Base-by-base conservation (phyloP, 1,140 invertebrate species). In the Chironomus tepperi region DNA sequence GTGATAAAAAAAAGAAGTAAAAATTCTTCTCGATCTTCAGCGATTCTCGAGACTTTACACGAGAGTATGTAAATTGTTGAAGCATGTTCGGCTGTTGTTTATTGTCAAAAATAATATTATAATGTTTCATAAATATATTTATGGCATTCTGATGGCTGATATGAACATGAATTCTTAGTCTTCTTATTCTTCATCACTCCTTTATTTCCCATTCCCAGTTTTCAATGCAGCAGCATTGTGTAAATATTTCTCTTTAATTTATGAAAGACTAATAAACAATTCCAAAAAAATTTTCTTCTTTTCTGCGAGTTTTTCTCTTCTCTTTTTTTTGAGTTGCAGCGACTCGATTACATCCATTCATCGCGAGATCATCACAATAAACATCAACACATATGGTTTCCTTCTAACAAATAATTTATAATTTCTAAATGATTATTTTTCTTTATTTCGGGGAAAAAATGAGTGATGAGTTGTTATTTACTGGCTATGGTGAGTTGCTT, bases 211-310 rank as follows among this genome's bases (percentile, higher is more conserved):
- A 2, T 5, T 34, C 24, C 24, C 24, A 1, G 1, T 2, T 57
- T 57, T 57, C 9, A 57, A 57, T 57, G 47, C 9, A 10, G 47
- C n/a, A 12, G 9, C 47, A 70, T 70, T 70, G 65, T 70, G 65
- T 70, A 70, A 70, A 70, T 70, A 70, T 70, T 70, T 18, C 18
- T 70, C 18, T 70, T 18, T 70, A 15, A 70, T 70, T 12, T 12
- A 12, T n/a, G 10, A 70, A 19, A 70, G 19, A 70, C 65, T 70
- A 70, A 70, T 70, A 70, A 70, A 70, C 65, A 70, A 57, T n/a
- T 57, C 47, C 24, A 34, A 34, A 34, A 34, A 34, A 34, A 57
- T 3, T 57, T 57, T 57, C 8, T 57, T 57, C 8, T 57, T 57
- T 7, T 57, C 7, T 57, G 1, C 7, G 9, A 1, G 10, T 3